A percentile compares a stretch with the other conserved stretches of the same genome.
These are phyloP conservation scores for Nothocercus julius DNA, from an alignment of 2,113 vertebrate species.

Conservation along the genomic window DNA sequence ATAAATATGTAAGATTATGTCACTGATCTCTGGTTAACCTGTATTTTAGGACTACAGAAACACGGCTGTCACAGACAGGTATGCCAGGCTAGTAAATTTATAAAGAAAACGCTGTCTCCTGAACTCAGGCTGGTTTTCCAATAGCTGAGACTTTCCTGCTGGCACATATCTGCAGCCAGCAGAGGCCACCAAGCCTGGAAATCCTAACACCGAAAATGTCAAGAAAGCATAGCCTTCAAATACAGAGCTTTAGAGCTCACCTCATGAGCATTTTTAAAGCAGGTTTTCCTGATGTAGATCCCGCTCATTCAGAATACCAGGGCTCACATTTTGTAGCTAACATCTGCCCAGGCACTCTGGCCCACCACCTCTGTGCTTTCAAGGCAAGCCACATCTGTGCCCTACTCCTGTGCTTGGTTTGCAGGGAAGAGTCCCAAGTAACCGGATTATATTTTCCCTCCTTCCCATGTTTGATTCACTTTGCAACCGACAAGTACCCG, in stretches of 20 bases:
- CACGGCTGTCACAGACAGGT: fast-evolving
- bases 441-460: neutral
- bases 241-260: neutral
- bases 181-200: neutral
- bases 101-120: neutral
- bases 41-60: fast-evolving
- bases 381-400: neutral
- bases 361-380: neutral
- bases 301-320: neutral
- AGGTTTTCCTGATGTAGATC: neutral
- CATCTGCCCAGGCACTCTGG: neutral
- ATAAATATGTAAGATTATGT: neutral
- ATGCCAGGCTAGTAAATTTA: neutral
- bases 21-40: fast-evolving
- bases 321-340: neutral
- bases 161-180: neutral
- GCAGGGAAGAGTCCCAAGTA: neutral
- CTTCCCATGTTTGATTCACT: neutral
- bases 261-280: neutral
- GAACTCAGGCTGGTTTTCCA: neutral
- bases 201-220: neutral
- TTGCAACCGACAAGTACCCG: neutral
- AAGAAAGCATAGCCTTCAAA: neutral
- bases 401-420: neutral
- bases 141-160: neutral